Base-by-base conservation (phyloP, 2,888 invertebrate species). In the Caenorhabditis virilis region DNA sequence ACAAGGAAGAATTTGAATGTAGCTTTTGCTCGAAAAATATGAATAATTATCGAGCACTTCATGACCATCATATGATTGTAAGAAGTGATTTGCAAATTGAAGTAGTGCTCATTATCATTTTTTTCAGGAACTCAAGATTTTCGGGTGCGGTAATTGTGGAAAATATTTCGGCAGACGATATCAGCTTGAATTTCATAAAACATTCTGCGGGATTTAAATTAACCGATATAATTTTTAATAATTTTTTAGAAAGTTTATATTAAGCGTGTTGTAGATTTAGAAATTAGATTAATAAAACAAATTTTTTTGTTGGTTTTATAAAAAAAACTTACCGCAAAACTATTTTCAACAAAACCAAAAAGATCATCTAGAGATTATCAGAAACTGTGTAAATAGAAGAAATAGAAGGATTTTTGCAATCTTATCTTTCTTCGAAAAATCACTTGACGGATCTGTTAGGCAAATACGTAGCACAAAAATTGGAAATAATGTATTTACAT, bases 81-180 rank as follows among this genome's bases (percentile, higher is more conserved):
- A 18, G n/a, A 15, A 22, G 4, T n/a, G 6, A 9, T 23, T 35
- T 6, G 5, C 22, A 36, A 27, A 2, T n/a, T 18, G 4, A 20
- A 6, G 16, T 3, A 15, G 7, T 7, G 20, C 9, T 20, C 16
- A 27, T 27, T 0, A 13, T 1, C 27, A 36, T 16, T 46, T 11
- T 7, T 51, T 54, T 11, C 54, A 54, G 54, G 55, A 55, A 49
- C 9, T 49, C 16, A 15, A 49, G 49, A 23, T 38, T 13, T 53
- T 45, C 27, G 43, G 25, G 36, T 49, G 48, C 30, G 4, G 11
- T 0, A 11, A 30, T 13, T 55, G 55, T 41, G 25, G 33, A 2
- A 33, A 36, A 30, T 11, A 26, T 25, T 48, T 55, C 42, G 25
- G 30, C 1, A 16, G 55, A 5, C 39, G 39, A 5, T 47, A 55